These are phyloP conservation scores for Apodemia zela DNA, from an alignment of 2,888 invertebrate species.

Conservation along the genomic window DNA sequence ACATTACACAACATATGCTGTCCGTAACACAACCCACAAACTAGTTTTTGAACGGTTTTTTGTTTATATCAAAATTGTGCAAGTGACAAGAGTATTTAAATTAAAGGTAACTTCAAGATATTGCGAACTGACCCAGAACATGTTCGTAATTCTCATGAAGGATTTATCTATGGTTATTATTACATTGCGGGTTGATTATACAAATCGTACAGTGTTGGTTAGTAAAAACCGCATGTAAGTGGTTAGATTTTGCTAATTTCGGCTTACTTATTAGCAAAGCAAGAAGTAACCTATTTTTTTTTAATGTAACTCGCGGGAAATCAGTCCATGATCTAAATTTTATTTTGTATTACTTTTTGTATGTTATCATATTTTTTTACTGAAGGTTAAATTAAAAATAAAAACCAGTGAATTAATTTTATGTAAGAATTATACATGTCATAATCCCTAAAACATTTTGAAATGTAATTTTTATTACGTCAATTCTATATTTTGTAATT, in stretches of 20 bases:
- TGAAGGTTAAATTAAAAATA: too few relatives aligned
- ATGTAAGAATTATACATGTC: too few relatives aligned
- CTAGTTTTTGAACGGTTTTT: conserved; percentile 18
- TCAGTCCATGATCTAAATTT: too few relatives aligned
- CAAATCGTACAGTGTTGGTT: not conserved
- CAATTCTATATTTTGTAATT: too few relatives aligned
- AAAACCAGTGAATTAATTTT: too few relatives aligned
- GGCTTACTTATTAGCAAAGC: too few relatives aligned
- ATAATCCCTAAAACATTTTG: too few relatives aligned
- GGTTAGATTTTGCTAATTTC: not conserved
- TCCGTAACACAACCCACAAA: conserved; percentile 22
- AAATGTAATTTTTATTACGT: too few relatives aligned
- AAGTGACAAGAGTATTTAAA: conserved; percentile 12
- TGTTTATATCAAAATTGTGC: conserved; percentile 16
- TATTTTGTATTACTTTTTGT: too few relatives aligned
- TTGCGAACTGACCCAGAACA: conserved; percentile 4
- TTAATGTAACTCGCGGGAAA: too few relatives aligned
- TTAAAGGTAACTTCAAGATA: not conserved
- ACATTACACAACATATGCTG: conserved; percentile 25
- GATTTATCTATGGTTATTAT: not conserved
- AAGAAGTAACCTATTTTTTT: too few relatives aligned
- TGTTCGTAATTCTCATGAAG: not conserved
- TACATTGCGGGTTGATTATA: not conserved
- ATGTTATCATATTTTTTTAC: too few relatives aligned
- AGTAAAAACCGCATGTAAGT: not conserved